Evolutionary conservation across 2,888 invertebrate genomes (phyloP).

Genomic region (Phalera bucephala): DNA sequence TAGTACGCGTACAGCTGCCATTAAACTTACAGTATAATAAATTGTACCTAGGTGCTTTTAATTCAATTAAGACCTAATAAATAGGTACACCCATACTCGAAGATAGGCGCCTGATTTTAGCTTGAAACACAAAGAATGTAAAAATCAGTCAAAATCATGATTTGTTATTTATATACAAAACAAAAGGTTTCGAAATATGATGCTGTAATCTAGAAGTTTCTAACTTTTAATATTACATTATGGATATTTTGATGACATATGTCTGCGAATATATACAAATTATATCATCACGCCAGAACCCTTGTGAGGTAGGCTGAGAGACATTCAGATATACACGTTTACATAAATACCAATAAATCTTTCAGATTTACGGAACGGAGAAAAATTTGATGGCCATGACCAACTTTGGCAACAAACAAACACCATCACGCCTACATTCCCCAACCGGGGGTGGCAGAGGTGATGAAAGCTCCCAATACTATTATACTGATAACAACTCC

Average conservation of each 20-base stretch:
- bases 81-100: conserved; percentile 20
- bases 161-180: conserved; percentile 1
- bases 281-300: too few relatives aligned
- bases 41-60: conserved; percentile 75
- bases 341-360: too few relatives aligned
- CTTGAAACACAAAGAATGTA: conserved; percentile 7
- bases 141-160: conserved; percentile 15
- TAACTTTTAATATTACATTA: not conserved
- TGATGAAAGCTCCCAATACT: too few relatives aligned
- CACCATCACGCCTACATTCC: too few relatives aligned
- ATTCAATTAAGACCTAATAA: conserved; percentile 24
- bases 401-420: too few relatives aligned
- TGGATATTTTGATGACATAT: not conserved
- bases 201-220: conserved; percentile 1
- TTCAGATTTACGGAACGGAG: too few relatives aligned
- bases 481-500: too few relatives aligned
- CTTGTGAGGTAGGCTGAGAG: too few relatives aligned
- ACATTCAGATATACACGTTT: too few relatives aligned
- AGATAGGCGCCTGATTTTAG: conserved; percentile 20
- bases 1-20: conserved; percentile 25
- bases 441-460: too few relatives aligned
- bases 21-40: conserved; percentile 36
- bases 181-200: conserved; percentile 2
- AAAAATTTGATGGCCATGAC: too few relatives aligned
- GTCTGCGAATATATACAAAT: too few relatives aligned